Evolutionary conservation across 2,888 invertebrate genomes (phyloP).

Genomic region (Epinotia brunnichana): DNA sequence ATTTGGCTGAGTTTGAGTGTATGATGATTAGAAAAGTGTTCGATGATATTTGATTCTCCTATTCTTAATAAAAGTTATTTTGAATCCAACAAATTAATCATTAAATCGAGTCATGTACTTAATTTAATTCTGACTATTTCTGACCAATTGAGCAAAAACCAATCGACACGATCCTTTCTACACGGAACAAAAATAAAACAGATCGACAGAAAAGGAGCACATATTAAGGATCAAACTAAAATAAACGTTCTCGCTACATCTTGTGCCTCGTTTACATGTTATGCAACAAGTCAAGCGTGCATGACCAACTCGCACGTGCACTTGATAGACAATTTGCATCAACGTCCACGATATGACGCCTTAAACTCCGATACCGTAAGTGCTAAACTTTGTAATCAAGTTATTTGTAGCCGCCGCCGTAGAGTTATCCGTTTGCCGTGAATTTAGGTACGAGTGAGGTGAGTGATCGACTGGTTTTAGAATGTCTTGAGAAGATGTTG

Average conservation of each 20-base stretch:
- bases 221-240: not conserved
- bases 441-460: slow-evolving; percentile 14
- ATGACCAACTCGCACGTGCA: slow-evolving; percentile 59
- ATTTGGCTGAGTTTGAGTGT: no score
- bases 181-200: no score
- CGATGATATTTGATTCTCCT: no score
- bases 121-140: no score
- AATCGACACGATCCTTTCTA: no score
- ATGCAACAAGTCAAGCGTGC: slow-evolving; percentile 55
- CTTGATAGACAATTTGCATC: slow-evolving; percentile 57
- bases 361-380: slow-evolving; percentile 41
- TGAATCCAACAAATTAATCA: no score
- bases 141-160: no score
- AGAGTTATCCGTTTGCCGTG: slow-evolving; percentile 24
- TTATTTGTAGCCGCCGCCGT: slow-evolving; percentile 33
- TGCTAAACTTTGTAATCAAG: slow-evolving; percentile 35
- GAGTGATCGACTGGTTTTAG: not conserved
- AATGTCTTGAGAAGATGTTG: not conserved
- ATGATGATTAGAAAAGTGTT: no score
- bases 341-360: slow-evolving; percentile 45
- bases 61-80: no score
- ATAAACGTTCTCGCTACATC: slow-evolving; percentile 17
- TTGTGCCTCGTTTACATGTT: slow-evolving; percentile 43
- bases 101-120: no score
- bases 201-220: no score